A percentile compares a stretch with the other conserved stretches of the same genome.
phyloP scores from a whole-genome alignment of 2,113 vertebrate species.

The Mesembrinibis cayennensis region DNA sequence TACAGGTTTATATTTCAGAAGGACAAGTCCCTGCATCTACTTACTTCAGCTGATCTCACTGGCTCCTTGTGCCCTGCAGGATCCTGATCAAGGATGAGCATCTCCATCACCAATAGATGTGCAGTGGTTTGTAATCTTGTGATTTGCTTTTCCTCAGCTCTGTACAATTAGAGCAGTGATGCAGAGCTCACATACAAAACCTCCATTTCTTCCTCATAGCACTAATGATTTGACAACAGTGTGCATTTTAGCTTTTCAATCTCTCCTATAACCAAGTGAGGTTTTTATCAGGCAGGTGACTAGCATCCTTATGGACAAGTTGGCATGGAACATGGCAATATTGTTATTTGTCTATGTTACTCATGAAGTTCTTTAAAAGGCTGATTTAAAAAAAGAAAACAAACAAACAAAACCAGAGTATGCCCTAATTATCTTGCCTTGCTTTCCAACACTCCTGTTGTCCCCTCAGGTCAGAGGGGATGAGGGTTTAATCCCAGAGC shows the following conservation, averaged over 20 bases:
- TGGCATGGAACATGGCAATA: neutral
- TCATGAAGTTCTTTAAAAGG: neutral
- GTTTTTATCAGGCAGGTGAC: neutral
- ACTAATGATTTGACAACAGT: neutral
- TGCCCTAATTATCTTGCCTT: neutral
- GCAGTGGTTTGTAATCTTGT: neutral
- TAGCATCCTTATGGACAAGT: neutral
- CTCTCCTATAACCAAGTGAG: neutral
- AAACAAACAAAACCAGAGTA: neutral
- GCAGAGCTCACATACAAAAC: neutral
- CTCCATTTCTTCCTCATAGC: neutral
- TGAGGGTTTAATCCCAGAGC: neutral
- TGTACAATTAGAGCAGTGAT: fast-evolving
- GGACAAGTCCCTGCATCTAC: neutral
- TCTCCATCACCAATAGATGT: fast-evolving
- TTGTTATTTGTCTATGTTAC: neutral
- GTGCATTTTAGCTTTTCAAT: neutral
- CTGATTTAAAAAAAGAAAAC: neutral
- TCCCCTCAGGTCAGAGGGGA: neutral
- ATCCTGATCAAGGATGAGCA: neutral
- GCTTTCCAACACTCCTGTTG: neutral
- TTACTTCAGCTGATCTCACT: neutral
- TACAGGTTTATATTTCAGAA: neutral
- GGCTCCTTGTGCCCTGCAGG: neutral
- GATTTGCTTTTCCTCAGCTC: neutral